Evolutionary conservation across 1,140 invertebrate genomes (phyloP).

Genomic region (Magallana ariakensis): DNA sequence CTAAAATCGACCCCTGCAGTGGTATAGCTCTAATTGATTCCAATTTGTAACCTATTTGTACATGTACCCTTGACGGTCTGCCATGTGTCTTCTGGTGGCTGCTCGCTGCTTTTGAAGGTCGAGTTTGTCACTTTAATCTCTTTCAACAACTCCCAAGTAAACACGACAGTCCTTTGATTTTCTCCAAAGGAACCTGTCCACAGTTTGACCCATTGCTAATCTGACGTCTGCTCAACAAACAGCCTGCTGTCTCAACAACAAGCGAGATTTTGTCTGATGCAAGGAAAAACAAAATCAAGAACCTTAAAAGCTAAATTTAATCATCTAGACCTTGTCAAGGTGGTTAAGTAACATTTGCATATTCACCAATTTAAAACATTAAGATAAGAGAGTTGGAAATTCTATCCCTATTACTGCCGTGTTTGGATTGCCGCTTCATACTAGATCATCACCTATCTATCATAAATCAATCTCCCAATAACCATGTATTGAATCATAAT

Average conservation of each 20-base stretch:
- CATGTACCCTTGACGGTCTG: not conserved
- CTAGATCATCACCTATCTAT: no score
- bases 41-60: not conserved
- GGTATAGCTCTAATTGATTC: constrained; percentile 6
- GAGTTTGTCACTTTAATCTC: not conserved
- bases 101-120: not conserved
- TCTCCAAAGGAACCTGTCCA: not conserved
- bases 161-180: not conserved
- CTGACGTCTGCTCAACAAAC: not conserved
- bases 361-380: no score
- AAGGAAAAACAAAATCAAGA: not conserved
- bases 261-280: not conserved
- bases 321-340: not conserved
- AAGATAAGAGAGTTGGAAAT: no score
- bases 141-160: constrained; percentile 25
- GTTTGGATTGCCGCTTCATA: no score
- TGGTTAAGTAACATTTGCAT: not conserved
- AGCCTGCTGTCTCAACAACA: no score
- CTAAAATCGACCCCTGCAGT: not conserved
- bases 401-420: no score
- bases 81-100: not conserved
- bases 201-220: not conserved
- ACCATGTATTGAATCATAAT: not conserved
- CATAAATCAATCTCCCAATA: not conserved
- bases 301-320: not conserved